Percentiles rank a stretch among this genome's conserved stretches.
Evolutionary conservation across 2,888 invertebrate species (phyloP).

Genomic region (Philereme vetulata): DNA sequence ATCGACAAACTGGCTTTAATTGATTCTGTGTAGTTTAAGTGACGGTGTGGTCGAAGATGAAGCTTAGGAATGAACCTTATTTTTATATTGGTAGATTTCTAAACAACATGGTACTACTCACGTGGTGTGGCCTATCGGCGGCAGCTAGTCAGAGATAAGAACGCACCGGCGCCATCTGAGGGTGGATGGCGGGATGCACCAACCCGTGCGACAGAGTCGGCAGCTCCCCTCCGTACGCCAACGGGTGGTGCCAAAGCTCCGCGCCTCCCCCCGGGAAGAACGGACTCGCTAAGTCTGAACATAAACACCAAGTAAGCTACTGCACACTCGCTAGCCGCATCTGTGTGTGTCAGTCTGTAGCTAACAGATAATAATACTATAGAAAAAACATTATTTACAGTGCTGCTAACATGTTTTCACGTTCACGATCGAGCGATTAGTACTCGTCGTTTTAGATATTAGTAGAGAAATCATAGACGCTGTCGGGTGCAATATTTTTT

Average conservation of each 20-base stretch:
- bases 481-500: conserved; percentile 8
- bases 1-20: too few relatives aligned
- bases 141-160: conserved; percentile 99
- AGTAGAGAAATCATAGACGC: conserved; percentile 19
- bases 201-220: conserved; percentile 94
- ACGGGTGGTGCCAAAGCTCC: conserved; percentile 97
- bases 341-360: conserved; percentile 34
- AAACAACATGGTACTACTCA: conserved; percentile 64
- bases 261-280: conserved; percentile 95
- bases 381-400: conserved; percentile 70
- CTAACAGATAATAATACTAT: conserved; percentile 48
- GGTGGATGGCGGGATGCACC: conserved; percentile 98
- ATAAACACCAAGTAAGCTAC: conserved; percentile 37
- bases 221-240: conserved; percentile 91
- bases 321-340: conserved; percentile 33
- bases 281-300: conserved; percentile 95
- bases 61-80: too few relatives aligned
- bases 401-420: conserved; percentile 70
- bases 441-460: conserved; percentile 23
- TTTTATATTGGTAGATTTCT: too few relatives aligned
- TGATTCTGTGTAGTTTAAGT: too few relatives aligned
- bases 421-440: conserved; percentile 28
- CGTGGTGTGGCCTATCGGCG: conserved; percentile 90
- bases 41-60: too few relatives aligned
- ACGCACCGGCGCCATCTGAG: conserved; percentile 97